Evolutionary conservation across 2,113 vertebrate genomes (phyloP).

Genomic region (Psephotus haematonotus): DNA sequence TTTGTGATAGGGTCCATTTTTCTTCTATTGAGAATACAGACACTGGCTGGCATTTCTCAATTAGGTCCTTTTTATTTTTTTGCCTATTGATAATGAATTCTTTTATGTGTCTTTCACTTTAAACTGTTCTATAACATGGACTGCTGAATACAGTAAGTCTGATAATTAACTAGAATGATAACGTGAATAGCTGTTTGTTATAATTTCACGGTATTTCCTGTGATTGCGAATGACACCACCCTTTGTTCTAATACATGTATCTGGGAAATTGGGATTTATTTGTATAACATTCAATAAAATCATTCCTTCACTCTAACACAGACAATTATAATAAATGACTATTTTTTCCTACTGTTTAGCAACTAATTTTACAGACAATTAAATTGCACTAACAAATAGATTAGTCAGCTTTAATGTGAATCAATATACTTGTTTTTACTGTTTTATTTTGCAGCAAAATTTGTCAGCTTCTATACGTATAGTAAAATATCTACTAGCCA

Average conservation of each 20-base stretch:
- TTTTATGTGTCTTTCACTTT: constrained; percentile 39
- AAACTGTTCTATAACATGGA: not conserved
- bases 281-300: constrained; percentile 30
- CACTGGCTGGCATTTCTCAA: constrained; percentile 28
- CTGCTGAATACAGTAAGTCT: not conserved
- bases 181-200: constrained; percentile 31
- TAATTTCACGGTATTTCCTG: constrained; percentile 8
- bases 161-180: not conserved
- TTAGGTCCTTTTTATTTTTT: constrained; percentile 42
- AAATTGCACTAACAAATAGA: constrained; percentile 57
- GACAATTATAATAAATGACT: constrained; percentile 51
- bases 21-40: constrained; percentile 44
- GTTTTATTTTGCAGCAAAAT: constrained; percentile 58
- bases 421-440: constrained; percentile 56
- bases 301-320: constrained; percentile 33
- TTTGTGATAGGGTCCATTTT: constrained; percentile 58
- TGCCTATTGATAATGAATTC: constrained; percentile 43
- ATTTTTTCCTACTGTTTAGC: constrained; percentile 50
- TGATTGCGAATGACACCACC: constrained; percentile 10
- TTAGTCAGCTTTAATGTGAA: constrained; percentile 68
- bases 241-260: constrained; percentile 13
- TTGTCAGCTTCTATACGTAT: constrained; percentile 38
- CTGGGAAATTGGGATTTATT: constrained; percentile 59
- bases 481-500: constrained; percentile 57
- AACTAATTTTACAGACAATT: constrained; percentile 74